Conservation (phyloP, 2,888 invertebrate genomes). For the Caenorhabditis sp. region DNA sequence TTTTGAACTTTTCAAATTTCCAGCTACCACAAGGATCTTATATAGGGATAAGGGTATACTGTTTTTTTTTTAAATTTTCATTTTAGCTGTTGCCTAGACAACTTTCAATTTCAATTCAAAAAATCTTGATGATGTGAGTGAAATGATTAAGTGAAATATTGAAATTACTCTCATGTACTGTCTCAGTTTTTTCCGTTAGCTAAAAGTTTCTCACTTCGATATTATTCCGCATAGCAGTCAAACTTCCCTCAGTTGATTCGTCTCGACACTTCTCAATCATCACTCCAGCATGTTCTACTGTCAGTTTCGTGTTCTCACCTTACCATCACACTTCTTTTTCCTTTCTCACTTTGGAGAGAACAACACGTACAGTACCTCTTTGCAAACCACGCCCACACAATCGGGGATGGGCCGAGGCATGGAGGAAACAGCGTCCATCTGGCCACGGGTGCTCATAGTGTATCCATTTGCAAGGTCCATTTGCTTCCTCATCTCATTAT, state of each 20-base stretch:
- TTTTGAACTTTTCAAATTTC: too few species aligned
- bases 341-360: neutral
- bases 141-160: too few species aligned
- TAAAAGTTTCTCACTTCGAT: neutral
- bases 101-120: too few species aligned
- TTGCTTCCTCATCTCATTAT: neutral
- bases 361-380: constrained; percentile 4
- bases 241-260: neutral
- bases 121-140: too few species aligned
- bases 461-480: neutral
- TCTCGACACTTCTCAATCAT: neutral
- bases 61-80: too few species aligned
- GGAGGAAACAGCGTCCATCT: neutral
- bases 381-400: neutral
- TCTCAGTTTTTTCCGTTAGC: neutral
- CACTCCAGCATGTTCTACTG: neutral
- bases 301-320: constrained; percentile 5
- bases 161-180: too few species aligned
- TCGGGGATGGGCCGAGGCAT: neutral
- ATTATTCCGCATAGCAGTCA: neutral
- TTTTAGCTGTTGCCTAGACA: too few species aligned
- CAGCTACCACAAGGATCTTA: too few species aligned
- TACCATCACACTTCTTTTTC: neutral
- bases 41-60: too few species aligned
- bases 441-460: neutral